Evolutionary conservation across 2,888 invertebrate species (phyloP).

Genomic region (Clunio marinus): DNA sequence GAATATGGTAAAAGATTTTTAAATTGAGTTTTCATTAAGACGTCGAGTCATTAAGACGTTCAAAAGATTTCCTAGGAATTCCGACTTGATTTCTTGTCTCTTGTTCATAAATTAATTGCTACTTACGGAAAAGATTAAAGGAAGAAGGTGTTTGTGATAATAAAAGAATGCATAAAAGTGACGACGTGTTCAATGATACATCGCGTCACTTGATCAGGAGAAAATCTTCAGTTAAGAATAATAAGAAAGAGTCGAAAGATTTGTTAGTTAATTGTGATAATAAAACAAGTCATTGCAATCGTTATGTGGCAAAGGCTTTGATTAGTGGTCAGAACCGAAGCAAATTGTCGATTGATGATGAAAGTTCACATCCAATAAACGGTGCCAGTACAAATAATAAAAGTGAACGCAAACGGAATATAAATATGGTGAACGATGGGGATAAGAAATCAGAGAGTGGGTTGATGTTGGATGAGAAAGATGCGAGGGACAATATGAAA

Average conservation of each 20-base stretch:
- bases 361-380: conserved; percentile 38
- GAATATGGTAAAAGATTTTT: too few relatives aligned
- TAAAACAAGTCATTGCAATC: conserved; percentile 38
- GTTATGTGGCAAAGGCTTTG: conserved; percentile 27
- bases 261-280: conserved; percentile 35
- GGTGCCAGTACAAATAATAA: conserved; percentile 37
- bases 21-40: background rate
- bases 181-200: too few relatives aligned
- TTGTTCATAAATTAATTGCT: too few relatives aligned
- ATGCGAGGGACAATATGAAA: conserved; percentile 23
- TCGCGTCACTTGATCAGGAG: too few relatives aligned
- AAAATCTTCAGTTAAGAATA: too few relatives aligned
- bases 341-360: conserved; percentile 37
- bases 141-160: too few relatives aligned
- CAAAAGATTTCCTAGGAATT: too few relatives aligned
- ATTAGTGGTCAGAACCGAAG: conserved; percentile 24
- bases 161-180: too few relatives aligned
- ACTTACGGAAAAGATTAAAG: too few relatives aligned
- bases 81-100: too few relatives aligned
- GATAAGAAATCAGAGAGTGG: background rate
- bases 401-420: conserved; percentile 38
- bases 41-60: too few relatives aligned
- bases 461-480: background rate
- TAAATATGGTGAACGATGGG: conserved; percentile 24
- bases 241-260: background rate